A percentile compares a stretch with the other conserved stretches of the same genome.
These are phyloP conservation scores for Alloscopus bannaensis DNA, from an alignment of 2,888 invertebrate genomes.

Conservation along the genomic window DNA sequence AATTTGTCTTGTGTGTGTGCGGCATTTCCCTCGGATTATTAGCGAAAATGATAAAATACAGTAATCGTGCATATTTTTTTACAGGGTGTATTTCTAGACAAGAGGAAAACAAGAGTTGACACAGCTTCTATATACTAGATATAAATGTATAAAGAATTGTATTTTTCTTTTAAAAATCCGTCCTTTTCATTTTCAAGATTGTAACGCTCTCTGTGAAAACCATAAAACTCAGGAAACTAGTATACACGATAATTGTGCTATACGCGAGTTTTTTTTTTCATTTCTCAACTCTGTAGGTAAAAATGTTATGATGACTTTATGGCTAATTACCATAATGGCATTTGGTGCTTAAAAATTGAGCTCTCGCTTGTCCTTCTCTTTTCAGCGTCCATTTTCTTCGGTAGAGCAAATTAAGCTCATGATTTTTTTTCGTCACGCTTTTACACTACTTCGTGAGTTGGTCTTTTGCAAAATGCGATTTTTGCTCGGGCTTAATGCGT, in stretches of 20 bases:
- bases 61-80: too few relatives aligned
- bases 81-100: too few relatives aligned
- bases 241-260: constrained; percentile 6
- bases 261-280: not conserved
- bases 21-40: too few relatives aligned
- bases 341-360: constrained; percentile 54
- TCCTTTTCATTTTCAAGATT: not conserved
- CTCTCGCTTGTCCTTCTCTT: constrained; percentile 36
- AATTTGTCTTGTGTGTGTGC: too few relatives aligned
- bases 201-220: not conserved
- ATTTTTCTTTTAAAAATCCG: too few relatives aligned
- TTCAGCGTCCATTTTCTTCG: too few relatives aligned
- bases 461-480: constrained; percentile 25
- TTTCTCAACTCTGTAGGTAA: constrained; percentile 58
- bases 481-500: not conserved
- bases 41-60: too few relatives aligned
- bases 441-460: constrained; percentile 59
- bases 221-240: not conserved
- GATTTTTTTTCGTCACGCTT: constrained; percentile 61
- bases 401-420: too few relatives aligned
- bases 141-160: too few relatives aligned
- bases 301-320: constrained; percentile 60
- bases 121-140: too few relatives aligned
- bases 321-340: constrained; percentile 62
- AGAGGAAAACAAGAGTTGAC: too few relatives aligned